A percentile compares a stretch with the other conserved stretches of the same genome.
phyloP scores from a whole-genome alignment of 2,113 vertebrate genomes.

The Hemibates koningsi region DNA sequence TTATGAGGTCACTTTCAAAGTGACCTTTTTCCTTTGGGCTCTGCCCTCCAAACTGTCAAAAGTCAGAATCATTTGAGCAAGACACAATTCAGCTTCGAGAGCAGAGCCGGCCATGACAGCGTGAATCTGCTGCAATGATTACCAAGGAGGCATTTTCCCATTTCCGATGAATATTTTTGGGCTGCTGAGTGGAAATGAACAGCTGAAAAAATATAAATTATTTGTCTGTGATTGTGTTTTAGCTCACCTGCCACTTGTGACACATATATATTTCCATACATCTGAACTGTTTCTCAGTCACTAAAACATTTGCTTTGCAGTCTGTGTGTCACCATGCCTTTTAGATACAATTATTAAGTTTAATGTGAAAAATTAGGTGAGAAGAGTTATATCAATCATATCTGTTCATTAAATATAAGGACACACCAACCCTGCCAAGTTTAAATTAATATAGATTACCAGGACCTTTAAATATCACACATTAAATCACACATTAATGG shows the following conservation, averaged over 20 bases:
- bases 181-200: neutral
- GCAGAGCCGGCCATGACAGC: neutral
- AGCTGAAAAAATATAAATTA: neutral
- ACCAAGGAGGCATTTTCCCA: neutral
- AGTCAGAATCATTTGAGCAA: neutral
- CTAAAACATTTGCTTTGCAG: neutral
- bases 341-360: neutral
- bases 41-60: neutral
- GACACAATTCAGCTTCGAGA: neutral
- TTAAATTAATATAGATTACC: neutral
- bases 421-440: neutral
- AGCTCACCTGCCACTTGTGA: neutral
- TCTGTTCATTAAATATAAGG: neutral
- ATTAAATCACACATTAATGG: neutral
- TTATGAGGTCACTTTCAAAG: neutral
- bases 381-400: neutral
- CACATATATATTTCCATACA: neutral
- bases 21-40: neutral
- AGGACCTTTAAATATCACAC: neutral
- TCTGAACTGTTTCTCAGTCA: neutral
- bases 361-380: neutral
- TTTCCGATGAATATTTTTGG: neutral
- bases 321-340: neutral
- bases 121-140: neutral
- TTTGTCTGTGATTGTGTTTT: neutral